Evolutionary conservation across 2,113 vertebrate genomes (phyloP).

Genomic region (Phyllostomus hastatus): DNA sequence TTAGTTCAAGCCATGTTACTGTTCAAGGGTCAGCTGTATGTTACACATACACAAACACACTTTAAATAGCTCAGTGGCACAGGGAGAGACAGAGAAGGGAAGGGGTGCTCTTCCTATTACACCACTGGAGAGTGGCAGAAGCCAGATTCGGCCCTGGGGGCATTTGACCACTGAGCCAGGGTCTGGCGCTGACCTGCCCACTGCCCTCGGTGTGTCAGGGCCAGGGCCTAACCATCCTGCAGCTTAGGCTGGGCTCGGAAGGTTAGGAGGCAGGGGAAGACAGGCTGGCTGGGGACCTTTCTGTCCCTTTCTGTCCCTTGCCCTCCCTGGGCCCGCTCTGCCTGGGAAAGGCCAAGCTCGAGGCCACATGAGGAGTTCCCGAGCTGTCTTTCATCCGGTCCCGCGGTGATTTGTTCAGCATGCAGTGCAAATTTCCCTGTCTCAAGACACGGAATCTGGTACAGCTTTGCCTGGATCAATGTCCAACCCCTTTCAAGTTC

Average conservation of each 20-base stretch:
- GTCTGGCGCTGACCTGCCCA: neutral
- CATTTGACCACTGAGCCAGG: neutral
- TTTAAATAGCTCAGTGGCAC: neutral
- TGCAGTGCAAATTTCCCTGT: slow-evolving; percentile 97
- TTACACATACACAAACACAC: neutral
- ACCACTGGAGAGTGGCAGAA: neutral
- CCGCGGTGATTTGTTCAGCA: slow-evolving; percentile 93
- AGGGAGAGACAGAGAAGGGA: neutral
- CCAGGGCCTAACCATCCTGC: too few species aligned
- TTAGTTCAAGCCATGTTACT: neutral
- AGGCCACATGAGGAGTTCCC: slow-evolving; percentile 80
- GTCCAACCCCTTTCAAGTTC: slow-evolving; percentile 96
- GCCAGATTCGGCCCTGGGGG: neutral
- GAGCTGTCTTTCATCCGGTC: slow-evolving; percentile 83
- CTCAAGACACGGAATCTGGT: slow-evolving; percentile 89
- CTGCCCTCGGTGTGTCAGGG: neutral
- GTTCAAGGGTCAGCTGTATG: neutral
- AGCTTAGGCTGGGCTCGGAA: neutral
- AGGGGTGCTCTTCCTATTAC: neutral
- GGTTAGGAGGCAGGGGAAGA: slow-evolving; percentile 34
- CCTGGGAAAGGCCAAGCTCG: slow-evolving; percentile 71
- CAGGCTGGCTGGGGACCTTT: slow-evolving; percentile 47
- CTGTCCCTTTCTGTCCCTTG: slow-evolving; percentile 54
- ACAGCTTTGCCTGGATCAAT: slow-evolving; percentile 92
- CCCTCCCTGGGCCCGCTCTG: slow-evolving; percentile 61